Evolutionary conservation across 2,888 invertebrate species (phyloP).

Genomic region (Sphecodes monilicornis): DNA sequence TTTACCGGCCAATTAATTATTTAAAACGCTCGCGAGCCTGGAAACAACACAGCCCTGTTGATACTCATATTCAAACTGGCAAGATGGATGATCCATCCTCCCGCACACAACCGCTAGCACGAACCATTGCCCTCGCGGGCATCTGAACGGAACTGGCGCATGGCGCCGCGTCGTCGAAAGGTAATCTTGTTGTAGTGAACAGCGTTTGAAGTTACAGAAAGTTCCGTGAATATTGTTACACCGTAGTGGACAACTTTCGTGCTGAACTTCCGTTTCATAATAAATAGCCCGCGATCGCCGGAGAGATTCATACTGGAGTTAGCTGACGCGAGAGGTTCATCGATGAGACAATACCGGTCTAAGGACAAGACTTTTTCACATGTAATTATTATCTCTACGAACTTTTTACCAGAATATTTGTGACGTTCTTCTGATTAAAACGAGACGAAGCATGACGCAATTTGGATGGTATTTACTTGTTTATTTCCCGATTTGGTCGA

Average conservation of each 20-base stretch:
- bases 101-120: too few species aligned
- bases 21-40: conserved; percentile 72
- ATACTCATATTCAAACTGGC: conserved; percentile 71
- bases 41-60: conserved; percentile 70
- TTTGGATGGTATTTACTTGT: background rate
- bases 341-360: background rate
- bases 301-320: background rate
- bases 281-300: background rate
- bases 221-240: background rate
- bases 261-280: background rate
- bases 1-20: conserved; percentile 80
- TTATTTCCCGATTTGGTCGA: too few species aligned
- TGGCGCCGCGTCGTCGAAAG: conserved; percentile 13
- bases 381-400: background rate
- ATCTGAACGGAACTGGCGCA: background rate
- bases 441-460: background rate
- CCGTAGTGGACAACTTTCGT: background rate
- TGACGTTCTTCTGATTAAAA: background rate
- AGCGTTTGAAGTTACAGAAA: background rate
- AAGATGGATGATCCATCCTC: conserved; percentile 68
- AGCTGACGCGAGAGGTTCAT: background rate
- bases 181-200: background rate
- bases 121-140: background rate
- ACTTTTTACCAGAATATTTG: background rate
- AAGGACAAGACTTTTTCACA: too few species aligned